Evolutionary conservation across 2,113 vertebrate genomes (phyloP).

Genomic region (Brachionichthys hirsutus): DNA sequence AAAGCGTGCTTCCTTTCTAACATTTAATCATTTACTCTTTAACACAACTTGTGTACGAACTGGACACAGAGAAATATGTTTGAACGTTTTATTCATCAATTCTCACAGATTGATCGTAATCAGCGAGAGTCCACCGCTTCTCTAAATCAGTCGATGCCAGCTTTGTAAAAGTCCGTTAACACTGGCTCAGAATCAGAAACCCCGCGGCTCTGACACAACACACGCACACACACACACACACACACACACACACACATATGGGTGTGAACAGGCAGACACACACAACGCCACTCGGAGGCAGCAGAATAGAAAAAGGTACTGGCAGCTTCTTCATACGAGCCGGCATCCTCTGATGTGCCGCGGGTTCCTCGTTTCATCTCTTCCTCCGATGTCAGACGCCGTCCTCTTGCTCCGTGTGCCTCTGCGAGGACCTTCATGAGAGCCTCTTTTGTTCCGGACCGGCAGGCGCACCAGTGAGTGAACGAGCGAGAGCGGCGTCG

Average conservation of each 20-base stretch:
- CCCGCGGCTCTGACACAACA: constrained; percentile 30
- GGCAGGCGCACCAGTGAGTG: constrained; percentile 66
- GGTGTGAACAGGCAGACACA: constrained; percentile 29
- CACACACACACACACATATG: constrained; percentile 34
- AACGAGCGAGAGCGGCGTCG: constrained; percentile 63
- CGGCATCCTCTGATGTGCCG: constrained; percentile 48
- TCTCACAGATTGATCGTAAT: background rate
- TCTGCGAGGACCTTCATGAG: constrained; percentile 72
- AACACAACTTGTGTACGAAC: background rate
- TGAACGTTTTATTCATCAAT: constrained; percentile 42
- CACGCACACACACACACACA: constrained; percentile 37
- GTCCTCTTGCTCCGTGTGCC: constrained; percentile 55
- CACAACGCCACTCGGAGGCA: constrained; percentile 28
- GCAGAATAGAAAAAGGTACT: constrained; percentile 38
- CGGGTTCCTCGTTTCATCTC: constrained; percentile 52
- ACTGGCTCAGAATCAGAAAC: constrained; percentile 33
- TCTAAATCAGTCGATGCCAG: background rate
- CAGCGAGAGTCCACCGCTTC: background rate
- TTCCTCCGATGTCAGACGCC: constrained; percentile 50
- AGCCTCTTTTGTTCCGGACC: constrained; percentile 71
- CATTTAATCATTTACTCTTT: background rate
- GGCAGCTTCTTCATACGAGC: constrained; percentile 44
- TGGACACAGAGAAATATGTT: background rate
- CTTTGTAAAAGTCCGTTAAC: constrained; percentile 20
- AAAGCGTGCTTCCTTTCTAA: background rate